Conservation (phyloP, 1,140 invertebrate species). For the Ostrea denselamellosa region DNA sequence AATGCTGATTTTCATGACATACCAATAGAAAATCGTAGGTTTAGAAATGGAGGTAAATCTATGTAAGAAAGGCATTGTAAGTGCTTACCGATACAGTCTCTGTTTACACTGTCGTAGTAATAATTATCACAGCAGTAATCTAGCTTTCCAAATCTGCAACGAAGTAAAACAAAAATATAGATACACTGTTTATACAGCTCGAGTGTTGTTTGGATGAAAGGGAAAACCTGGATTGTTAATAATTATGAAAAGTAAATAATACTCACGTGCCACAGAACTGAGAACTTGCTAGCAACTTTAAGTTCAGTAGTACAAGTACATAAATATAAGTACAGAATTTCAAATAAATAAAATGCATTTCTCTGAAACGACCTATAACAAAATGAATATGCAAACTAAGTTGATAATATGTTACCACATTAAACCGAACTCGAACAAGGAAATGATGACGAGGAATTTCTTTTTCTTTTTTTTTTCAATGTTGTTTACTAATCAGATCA, state of each 20-base stretch:
- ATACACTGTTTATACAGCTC: neutral
- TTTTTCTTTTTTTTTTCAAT: no score
- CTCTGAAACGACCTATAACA: neutral
- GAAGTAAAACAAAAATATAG: neutral
- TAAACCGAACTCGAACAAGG: neutral
- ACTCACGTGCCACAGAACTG: conserved; percentile 31
- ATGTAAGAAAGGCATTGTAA: no score
- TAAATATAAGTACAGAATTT: neutral
- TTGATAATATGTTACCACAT: neutral
- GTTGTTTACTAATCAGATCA: no score
- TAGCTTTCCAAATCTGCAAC: neutral
- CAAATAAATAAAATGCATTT: conserved; percentile 12
- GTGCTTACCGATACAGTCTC: neutral
- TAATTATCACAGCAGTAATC: conserved; percentile 24
- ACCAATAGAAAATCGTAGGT: no score
- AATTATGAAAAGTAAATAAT: neutral
- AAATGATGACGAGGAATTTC: neutral
- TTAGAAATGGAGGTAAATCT: no score
- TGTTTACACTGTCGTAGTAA: neutral
- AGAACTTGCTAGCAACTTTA: conserved; percentile 2
- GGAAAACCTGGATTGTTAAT: neutral
- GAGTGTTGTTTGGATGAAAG: neutral
- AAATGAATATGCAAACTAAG: neutral
- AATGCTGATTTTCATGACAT: no score
- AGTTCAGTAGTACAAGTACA: neutral